Evolutionary conservation across 2,113 vertebrate genomes (phyloP).

Genomic region (Columbina picui): DNA sequence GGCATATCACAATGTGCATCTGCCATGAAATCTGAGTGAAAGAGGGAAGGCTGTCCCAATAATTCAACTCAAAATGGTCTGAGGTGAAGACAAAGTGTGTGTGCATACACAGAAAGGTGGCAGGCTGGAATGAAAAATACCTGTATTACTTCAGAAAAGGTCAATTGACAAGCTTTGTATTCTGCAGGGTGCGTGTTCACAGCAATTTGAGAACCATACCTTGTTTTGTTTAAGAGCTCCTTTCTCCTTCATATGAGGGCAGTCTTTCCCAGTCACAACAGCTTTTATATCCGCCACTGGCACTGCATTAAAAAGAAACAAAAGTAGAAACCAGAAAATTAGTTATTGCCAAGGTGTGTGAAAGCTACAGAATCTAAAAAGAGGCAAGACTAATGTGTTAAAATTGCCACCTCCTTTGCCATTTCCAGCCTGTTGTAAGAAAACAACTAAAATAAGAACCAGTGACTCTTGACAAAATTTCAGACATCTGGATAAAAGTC

Average conservation of each 20-base stretch:
- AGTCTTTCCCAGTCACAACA: conserved; percentile 98
- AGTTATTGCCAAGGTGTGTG: neutral
- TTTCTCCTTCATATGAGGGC: conserved; percentile 99
- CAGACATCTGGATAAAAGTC: neutral
- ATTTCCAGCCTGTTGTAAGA: neutral
- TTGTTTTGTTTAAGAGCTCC: conserved; percentile 99
- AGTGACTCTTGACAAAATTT: neutral
- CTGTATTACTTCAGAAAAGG: neutral
- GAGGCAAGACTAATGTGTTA: neutral
- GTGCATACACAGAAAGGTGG: neutral
- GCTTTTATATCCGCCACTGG: conserved; percentile 99
- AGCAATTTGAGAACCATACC: conserved; percentile 75
- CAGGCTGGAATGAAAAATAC: neutral
- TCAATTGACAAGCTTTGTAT: neutral
- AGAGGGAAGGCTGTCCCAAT: neutral
- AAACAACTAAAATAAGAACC: neutral
- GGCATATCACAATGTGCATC: neutral
- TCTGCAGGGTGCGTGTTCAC: neutral
- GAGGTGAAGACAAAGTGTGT: neutral
- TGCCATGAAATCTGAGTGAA: neutral
- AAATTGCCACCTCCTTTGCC: neutral
- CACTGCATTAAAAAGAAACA: conserved; percentile 80
- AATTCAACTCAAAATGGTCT: neutral
- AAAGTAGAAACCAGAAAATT: conserved; percentile 24
- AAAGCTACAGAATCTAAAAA: neutral